Base-by-base conservation (phyloP, 2,797 vertebrate genomes). In the Danio tinwini region DNA sequence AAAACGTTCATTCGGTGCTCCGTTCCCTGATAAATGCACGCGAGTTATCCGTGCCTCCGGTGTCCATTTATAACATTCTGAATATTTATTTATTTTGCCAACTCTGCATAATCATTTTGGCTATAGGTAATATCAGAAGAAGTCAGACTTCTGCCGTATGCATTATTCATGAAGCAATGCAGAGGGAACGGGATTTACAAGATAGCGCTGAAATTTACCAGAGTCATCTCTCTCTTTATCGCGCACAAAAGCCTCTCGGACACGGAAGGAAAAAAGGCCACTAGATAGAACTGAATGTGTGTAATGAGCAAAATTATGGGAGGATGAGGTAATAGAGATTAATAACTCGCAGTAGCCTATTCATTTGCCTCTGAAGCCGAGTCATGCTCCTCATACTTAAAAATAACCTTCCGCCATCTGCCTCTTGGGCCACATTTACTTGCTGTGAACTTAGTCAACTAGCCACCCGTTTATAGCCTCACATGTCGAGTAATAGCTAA, bases 71-170 rank as follows among this genome's bases (percentile, higher is more conserved):
- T 92, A 89, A 88, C 84, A 78, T 88, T 90, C 69, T 0, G 75
- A 89, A 92, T 93, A 88, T 92, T 91, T 92, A 88, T 90, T 92
- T 92, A 91, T 91, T 88, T 90, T 82, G 47, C 63, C 50, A 82
- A 89, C 89, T 90, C 88, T 89, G 88, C 85, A 92, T 93, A 92
- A 93, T 92, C 87, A 89, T 88, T 90, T 89, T 91, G 87, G 90
- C 90, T 88, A 92, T 90, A 93, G 92, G 92, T 93, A 90, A 92
- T 92, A 87, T 82, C 83, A 70, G 88, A 92, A 90, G 87, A 90
- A 90, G 87, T 81, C 84, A 69, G 42, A 83, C 85, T 84, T 61
- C 76, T 78, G 81, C 78, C 45, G n/a, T 68, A 90, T 92, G 87
- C 86, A 92, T 92, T 91, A 91, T 92, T 93, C 89, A 92, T 92